A percentile compares a stretch with the other conserved stretches of the same genome.
phyloP scores from a whole-genome alignment of 2,797 vertebrate genomes.

The Anguilla marmorata region DNA sequence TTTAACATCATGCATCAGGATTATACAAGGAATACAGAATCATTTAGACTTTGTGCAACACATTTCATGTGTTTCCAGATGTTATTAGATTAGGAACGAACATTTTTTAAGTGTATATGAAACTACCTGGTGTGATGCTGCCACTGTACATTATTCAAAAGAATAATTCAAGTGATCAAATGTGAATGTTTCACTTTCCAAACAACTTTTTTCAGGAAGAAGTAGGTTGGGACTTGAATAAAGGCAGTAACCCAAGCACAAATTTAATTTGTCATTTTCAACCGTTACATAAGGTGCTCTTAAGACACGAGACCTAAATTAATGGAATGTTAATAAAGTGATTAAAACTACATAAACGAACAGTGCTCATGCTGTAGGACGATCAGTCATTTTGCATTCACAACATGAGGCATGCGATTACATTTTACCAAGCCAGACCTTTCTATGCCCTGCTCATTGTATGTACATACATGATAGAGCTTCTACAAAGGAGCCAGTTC shows the following conservation, averaged over 20 bases:
- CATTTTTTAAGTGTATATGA: not conserved
- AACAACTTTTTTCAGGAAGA: not conserved
- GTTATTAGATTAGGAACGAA: not conserved
- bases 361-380: not conserved
- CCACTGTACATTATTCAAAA: not conserved
- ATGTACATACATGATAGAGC: constrained; percentile 57
- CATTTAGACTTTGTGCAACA: not conserved
- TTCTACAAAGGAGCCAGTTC: constrained; percentile 53
- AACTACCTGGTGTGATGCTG: not conserved
- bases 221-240: not conserved
- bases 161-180: not conserved
- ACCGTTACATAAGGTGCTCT: not conserved
- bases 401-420: not conserved
- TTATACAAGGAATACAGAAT: not conserved
- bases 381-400: not conserved
- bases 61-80: not conserved
- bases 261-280: not conserved
- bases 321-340: not conserved
- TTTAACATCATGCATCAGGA: not conserved
- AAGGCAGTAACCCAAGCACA: not conserved
- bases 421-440: not conserved
- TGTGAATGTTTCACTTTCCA: not conserved
- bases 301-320: not conserved
- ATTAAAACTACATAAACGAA: not conserved
- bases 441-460: constrained; percentile 27